Evolutionary conservation across 1,140 invertebrate species (phyloP).

Genomic region (Bicyclus anynana): DNA sequence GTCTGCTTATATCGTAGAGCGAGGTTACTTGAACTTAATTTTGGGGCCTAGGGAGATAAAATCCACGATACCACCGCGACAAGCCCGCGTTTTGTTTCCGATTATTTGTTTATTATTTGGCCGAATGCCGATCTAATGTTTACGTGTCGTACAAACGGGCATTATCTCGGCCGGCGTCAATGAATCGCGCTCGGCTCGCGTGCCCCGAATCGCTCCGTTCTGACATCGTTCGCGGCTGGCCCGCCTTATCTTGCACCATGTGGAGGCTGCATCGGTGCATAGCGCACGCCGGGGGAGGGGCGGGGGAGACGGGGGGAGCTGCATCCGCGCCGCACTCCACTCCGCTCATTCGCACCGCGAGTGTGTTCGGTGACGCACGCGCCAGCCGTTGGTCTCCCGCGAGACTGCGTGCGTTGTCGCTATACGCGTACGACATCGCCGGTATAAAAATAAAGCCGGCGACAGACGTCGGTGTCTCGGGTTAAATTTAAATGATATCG

Average conservation of each 20-base stretch:
- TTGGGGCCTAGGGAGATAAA: background rate
- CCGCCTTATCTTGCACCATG: conserved; percentile 55
- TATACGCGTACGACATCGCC: conserved; percentile 45
- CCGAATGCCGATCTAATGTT: conserved; percentile 40
- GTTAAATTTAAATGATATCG: conserved; percentile 76
- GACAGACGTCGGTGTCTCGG: conserved; percentile 64
- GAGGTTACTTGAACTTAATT: background rate
- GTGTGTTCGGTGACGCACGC: conserved; percentile 34
- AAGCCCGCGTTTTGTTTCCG: background rate
- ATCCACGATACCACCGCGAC: background rate
- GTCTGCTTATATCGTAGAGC: background rate
- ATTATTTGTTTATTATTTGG: conserved; percentile 29
- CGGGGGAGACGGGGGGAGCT: conserved; percentile 28
- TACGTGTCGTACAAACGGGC: conserved; percentile 49
- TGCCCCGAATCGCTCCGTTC: conserved; percentile 37
- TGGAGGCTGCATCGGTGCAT: conserved; percentile 66
- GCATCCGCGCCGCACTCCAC: conserved; percentile 30
- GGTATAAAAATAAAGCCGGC: conserved; percentile 73
- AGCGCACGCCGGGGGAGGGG: conserved; percentile 37
- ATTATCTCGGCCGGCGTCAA: conserved; percentile 58
- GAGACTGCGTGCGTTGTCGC: conserved; percentile 55
- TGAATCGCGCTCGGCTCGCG: conserved; percentile 46
- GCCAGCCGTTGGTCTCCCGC: conserved; percentile 27
- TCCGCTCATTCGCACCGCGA: conserved; percentile 46
- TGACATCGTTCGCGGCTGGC: conserved; percentile 34